A percentile compares a stretch with the other conserved stretches of the same genome.
Conservation (phyloP, 2,888 invertebrate species). For the Noctua pronuba region DNA sequence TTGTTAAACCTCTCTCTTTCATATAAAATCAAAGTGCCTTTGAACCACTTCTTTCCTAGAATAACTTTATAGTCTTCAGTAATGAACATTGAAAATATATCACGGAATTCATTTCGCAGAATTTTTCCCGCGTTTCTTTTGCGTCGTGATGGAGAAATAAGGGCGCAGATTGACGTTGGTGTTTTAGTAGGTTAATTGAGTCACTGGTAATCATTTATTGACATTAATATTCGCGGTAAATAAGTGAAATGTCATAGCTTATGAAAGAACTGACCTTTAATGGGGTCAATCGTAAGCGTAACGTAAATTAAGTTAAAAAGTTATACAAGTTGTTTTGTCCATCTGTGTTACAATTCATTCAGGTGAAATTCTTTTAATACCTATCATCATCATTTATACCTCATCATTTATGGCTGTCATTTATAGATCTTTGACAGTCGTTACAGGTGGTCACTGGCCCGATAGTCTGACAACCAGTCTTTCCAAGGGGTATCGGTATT, state of each 20-base stretch:
- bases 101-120: neutral
- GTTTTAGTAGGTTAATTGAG: constrained; percentile 59
- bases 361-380: neutral
- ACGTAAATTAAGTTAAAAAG: constrained; percentile 29
- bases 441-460: neutral
- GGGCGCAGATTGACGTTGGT: neutral
- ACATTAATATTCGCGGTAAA: constrained; percentile 43
- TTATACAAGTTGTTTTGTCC: constrained; percentile 19
- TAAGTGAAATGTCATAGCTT: constrained; percentile 55
- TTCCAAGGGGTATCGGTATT: neutral
- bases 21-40: neutral
- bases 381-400: neutral
- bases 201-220: constrained; percentile 46
- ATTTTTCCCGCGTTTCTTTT: neutral
- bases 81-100: neutral
- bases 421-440: too few relatives aligned
- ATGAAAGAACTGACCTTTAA: constrained; percentile 55
- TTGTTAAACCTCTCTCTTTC: neutral
- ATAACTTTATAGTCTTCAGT: neutral
- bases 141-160: constrained; percentile 19
- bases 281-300: constrained; percentile 45
- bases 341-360: neutral
- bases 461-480: neutral
- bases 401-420: too few relatives aligned
- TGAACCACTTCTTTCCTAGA: neutral